phyloP scores from a whole-genome alignment of 1,140 invertebrate genomes.

The Eubasilissa regina region DNA sequence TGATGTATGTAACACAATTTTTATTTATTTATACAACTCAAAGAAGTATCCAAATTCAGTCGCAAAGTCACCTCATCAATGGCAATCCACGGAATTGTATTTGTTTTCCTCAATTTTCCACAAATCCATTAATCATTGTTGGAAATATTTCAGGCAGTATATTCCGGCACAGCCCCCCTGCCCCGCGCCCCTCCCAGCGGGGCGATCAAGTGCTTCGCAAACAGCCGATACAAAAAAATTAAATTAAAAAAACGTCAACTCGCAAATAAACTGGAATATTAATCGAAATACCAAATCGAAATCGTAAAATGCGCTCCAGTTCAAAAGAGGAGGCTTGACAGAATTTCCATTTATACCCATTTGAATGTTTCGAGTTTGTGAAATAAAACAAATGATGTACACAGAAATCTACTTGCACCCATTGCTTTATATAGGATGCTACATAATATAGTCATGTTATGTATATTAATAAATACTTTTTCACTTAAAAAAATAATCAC shows the following conservation, averaged over 20 bases:
- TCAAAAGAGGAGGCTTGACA: constrained; percentile 59
- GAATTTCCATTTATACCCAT: constrained; percentile 61
- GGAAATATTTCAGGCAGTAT: constrained; percentile 45
- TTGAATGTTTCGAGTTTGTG: constrained; percentile 60
- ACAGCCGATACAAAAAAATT: constrained; percentile 56
- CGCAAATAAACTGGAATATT: constrained; percentile 59
- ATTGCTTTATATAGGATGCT: constrained; percentile 58
- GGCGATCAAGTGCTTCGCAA: constrained; percentile 56
- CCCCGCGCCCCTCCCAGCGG: not conserved
- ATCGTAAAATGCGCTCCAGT: constrained; percentile 57
- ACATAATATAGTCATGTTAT: no score
- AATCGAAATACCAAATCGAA: constrained; percentile 60
- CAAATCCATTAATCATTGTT: constrained; percentile 47
- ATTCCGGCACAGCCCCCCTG: not conserved
- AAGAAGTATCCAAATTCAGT: not conserved
- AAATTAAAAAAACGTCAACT: constrained; percentile 58
- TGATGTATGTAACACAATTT: no score
- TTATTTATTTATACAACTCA: not conserved
- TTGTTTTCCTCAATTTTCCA: constrained; percentile 41
- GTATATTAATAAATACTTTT: no score
- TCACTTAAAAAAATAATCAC: no score
- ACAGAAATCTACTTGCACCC: constrained; percentile 72
- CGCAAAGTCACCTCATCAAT: constrained; percentile 14
- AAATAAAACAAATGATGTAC: constrained; percentile 71
- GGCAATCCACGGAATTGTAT: constrained; percentile 15